A percentile compares a stretch with the other conserved stretches of the same genome.
phyloP scores from a whole-genome alignment of 2,888 invertebrate genomes.

The Scaptodrosophila latifasciaeformis region DNA sequence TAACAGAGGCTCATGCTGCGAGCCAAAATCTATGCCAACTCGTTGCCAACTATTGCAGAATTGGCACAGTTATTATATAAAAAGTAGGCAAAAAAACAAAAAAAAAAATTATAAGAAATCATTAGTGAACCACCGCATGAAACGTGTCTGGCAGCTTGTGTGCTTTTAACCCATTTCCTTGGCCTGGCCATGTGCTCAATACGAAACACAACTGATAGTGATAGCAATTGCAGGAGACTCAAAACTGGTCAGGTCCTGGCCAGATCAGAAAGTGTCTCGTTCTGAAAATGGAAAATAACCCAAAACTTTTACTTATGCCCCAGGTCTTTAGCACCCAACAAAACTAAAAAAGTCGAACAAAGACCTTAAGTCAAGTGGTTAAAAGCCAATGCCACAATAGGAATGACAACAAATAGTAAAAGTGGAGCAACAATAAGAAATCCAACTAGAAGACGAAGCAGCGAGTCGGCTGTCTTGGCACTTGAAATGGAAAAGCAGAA shows the following conservation, averaged over 20 bases:
- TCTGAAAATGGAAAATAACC: too few relatives aligned
- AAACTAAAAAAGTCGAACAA: too few relatives aligned
- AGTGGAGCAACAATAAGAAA: slow-evolving; percentile 61
- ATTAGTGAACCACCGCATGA: background rate
- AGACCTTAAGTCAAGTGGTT: slow-evolving; percentile 16
- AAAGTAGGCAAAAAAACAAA: too few relatives aligned
- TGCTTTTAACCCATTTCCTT: slow-evolving; percentile 19
- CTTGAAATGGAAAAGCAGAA: slow-evolving; percentile 46
- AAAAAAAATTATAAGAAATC: background rate
- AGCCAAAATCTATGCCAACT: slow-evolving; percentile 14
- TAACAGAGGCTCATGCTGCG: too few relatives aligned
- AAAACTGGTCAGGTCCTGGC: too few relatives aligned
- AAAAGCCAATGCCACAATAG: slow-evolving; percentile 13
- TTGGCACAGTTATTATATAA: slow-evolving; percentile 7
- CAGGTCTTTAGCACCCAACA: background rate
- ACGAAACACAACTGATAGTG: too few relatives aligned
- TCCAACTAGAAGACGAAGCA: slow-evolving; percentile 41
- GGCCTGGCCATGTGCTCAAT: slow-evolving; percentile 6
- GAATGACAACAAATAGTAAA: slow-evolving; percentile 42
- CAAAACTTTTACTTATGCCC: background rate
- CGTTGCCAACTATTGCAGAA: background rate
- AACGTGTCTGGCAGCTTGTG: slow-evolving; percentile 1
- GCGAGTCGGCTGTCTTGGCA: slow-evolving; percentile 12
- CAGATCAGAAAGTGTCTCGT: too few relatives aligned
- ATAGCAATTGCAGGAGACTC: too few relatives aligned